Evolutionary conservation across 2,797 vertebrate genomes (phyloP).

Genomic region (Botia kubotai): DNA sequence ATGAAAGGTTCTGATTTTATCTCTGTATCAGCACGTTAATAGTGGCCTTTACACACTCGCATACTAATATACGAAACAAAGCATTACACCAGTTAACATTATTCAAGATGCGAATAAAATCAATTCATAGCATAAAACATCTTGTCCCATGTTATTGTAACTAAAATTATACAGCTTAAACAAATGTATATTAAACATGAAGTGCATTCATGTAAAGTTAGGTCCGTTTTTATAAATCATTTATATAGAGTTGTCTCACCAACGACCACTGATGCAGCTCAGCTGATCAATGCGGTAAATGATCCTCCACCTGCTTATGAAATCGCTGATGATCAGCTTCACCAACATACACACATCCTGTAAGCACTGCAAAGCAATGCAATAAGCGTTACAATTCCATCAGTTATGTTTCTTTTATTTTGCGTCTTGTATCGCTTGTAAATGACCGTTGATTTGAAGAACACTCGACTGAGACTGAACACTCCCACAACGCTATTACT

Average conservation of each 20-base stretch:
- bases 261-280: constrained; percentile 28
- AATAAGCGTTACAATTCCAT: not conserved
- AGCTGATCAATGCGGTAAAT: constrained; percentile 27
- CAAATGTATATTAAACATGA: not conserved
- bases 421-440: constrained; percentile 14
- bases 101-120: not conserved
- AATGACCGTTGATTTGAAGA: constrained; percentile 23
- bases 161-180: not conserved
- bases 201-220: not conserved
- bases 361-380: too few relatives aligned
- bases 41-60: not conserved
- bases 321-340: not conserved
- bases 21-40: not conserved
- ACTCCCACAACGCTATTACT: constrained; percentile 7
- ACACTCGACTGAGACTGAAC: constrained; percentile 9
- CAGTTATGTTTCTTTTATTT: constrained; percentile 11
- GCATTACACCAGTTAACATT: not conserved
- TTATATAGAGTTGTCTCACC: constrained; percentile 24
- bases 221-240: not conserved
- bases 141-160: too few relatives aligned
- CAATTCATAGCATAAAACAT: not conserved
- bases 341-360: not conserved
- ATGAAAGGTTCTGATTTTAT: not conserved
- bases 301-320: constrained; percentile 19
- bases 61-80: not conserved